phyloP scores from a whole-genome alignment of 2,113 vertebrate species.

The Poeciliopsis prolifica region DNA sequence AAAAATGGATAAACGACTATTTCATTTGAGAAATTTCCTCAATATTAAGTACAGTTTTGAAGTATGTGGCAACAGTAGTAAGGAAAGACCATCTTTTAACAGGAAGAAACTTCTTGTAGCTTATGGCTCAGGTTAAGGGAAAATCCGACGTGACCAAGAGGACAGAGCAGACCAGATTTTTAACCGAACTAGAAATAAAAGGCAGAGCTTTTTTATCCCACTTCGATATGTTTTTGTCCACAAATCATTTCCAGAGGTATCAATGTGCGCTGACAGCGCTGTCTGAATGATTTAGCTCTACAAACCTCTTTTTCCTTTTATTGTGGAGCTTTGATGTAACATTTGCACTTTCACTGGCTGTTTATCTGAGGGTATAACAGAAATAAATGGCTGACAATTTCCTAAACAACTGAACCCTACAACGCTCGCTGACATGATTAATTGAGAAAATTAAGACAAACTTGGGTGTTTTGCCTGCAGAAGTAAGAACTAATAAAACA shows the following conservation, averaged over 20 bases:
- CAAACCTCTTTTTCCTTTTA: not conserved
- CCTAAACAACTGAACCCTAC: slow-evolving; percentile 25
- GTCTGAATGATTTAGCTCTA: not conserved
- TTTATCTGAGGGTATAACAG: slow-evolving; percentile 6
- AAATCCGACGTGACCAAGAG: too few relatives aligned
- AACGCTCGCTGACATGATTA: slow-evolving; percentile 30
- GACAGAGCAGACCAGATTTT: too few relatives aligned
- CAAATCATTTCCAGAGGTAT: not conserved
- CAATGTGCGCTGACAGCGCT: not conserved
- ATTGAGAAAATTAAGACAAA: slow-evolving; percentile 33
- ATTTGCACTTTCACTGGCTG: not conserved
- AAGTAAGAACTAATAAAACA: slow-evolving; percentile 10
- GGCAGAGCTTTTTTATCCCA: too few relatives aligned
- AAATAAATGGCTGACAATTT: slow-evolving; percentile 39
- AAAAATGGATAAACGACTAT: too few relatives aligned
- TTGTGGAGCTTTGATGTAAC: not conserved
- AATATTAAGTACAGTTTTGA: too few relatives aligned
- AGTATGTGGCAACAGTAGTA: too few relatives aligned
- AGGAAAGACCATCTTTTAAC: too few relatives aligned
- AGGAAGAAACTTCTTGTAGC: too few relatives aligned
- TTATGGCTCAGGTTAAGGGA: too few relatives aligned
- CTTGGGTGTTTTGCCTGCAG: slow-evolving; percentile 10
- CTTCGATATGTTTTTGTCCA: not conserved
- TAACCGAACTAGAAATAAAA: too few relatives aligned
- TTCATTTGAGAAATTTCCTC: too few relatives aligned